A percentile compares a stretch with the other conserved stretches of the same genome.
Evolutionary conservation across 2,888 invertebrate genomes (phyloP).

Genomic region (Xestia ashworthii): DNA sequence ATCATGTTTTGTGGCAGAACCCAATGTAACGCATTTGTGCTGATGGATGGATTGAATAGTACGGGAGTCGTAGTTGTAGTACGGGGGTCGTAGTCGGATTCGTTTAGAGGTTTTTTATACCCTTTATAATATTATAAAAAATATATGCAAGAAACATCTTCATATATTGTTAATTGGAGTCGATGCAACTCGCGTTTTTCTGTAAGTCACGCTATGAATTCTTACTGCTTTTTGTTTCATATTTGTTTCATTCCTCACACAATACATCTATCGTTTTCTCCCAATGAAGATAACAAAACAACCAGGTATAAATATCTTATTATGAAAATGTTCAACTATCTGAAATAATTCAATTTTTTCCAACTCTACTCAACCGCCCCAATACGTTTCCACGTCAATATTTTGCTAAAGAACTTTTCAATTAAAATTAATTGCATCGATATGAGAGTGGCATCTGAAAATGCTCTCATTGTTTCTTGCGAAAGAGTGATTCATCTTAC

Average conservation of each 20-base stretch:
- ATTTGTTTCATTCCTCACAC: neutral
- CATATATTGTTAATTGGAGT: neutral
- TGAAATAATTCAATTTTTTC: neutral
- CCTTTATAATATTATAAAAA: neutral
- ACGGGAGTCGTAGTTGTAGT: too few species aligned
- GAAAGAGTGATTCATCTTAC: constrained; percentile 15
- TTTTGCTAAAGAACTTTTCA: constrained; percentile 28
- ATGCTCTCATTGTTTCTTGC: constrained; percentile 19
- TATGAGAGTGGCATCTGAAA: constrained; percentile 37
- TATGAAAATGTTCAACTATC: neutral
- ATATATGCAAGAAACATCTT: neutral
- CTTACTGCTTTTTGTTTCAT: neutral
- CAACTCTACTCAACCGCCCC: neutral
- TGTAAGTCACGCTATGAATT: neutral
- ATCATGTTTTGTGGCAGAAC: too few species aligned
- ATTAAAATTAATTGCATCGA: constrained; percentile 44
- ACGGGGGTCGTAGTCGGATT: too few species aligned
- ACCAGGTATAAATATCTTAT: neutral
- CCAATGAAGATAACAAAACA: neutral
- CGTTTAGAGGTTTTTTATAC: too few species aligned
- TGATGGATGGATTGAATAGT: too few species aligned
- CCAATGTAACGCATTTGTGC: too few species aligned
- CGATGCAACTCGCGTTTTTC: neutral
- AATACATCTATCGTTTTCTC: neutral
- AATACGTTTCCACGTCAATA: constrained; percentile 13